Evolutionary conservation across 2,888 invertebrate species (phyloP).

Genomic region (Trachelus iudaicus): DNA sequence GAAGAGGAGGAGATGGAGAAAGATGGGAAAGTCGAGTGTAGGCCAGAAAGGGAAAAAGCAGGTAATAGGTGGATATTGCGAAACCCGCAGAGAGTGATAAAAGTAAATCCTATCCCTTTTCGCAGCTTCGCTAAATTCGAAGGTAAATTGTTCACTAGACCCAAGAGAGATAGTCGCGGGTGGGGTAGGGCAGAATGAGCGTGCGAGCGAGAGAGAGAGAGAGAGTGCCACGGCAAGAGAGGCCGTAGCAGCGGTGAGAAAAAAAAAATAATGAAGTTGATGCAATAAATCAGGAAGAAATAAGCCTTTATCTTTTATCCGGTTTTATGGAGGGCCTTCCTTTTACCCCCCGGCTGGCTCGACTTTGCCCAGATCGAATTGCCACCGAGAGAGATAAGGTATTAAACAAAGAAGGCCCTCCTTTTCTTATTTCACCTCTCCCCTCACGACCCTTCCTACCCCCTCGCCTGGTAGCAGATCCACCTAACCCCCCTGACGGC

Average conservation of each 20-base stretch:
- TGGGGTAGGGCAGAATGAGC: no score
- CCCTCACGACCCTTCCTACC: no score
- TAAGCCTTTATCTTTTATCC: slow-evolving; percentile 15
- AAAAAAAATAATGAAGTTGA: slow-evolving; percentile 11
- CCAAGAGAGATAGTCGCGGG: slow-evolving; percentile 6
- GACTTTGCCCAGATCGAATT: slow-evolving; percentile 7
- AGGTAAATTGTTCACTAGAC: slow-evolving; percentile 18
- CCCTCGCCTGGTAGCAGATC: not conserved
- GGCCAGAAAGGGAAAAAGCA: slow-evolving; percentile 7
- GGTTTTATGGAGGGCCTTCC: not conserved
- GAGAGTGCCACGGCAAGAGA: not conserved
- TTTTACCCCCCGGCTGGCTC: not conserved
- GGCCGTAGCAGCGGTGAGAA: not conserved
- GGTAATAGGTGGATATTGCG: slow-evolving; percentile 20
- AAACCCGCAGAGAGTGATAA: slow-evolving; percentile 20
- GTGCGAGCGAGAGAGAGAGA: no score
- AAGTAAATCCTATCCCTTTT: slow-evolving; percentile 16
- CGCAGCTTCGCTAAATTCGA: slow-evolving; percentile 14
- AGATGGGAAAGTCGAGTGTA: not conserved
- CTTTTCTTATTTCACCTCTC: no score
- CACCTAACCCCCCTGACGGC: no score
- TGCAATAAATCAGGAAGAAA: slow-evolving; percentile 19
- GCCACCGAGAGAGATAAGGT: slow-evolving; percentile 7
- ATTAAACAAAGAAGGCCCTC: slow-evolving; percentile 7
- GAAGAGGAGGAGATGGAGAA: no score